phyloP scores from a whole-genome alignment of 2,888 invertebrate genomes.

The Theretra japonica region DNA sequence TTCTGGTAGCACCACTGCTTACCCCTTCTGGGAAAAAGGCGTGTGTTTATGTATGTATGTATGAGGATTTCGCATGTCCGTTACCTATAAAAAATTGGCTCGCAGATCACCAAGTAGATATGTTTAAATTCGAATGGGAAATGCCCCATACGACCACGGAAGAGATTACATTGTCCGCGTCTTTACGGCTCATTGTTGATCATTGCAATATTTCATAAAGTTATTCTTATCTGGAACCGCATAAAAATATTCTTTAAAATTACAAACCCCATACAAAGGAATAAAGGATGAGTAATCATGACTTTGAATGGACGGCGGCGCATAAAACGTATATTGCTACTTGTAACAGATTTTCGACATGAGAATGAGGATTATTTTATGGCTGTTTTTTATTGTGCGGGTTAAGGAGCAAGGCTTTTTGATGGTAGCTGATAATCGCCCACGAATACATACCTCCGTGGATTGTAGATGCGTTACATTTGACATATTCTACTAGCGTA shows the following conservation, averaged over 20 bases:
- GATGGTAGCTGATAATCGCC: not conserved
- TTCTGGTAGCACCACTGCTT: too few species aligned
- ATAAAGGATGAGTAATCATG: conserved; percentile 26
- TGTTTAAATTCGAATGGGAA: conserved; percentile 60
- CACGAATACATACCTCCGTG: not conserved
- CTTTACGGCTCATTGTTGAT: conserved; percentile 66
- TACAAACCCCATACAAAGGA: conserved; percentile 21
- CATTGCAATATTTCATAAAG: conserved; percentile 56
- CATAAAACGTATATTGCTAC: conserved; percentile 13
- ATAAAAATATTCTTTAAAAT: conserved; percentile 37
- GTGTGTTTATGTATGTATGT: too few species aligned
- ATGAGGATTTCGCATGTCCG: too few species aligned
- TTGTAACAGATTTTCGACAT: conserved; percentile 14
- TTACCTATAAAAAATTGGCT: conserved; percentile 41
- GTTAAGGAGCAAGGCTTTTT: not conserved
- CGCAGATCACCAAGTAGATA: conserved; percentile 59
- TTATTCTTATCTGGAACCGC: conserved; percentile 41
- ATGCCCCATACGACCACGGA: conserved; percentile 62
- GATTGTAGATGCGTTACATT: too few species aligned
- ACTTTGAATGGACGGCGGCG: conserved; percentile 4
- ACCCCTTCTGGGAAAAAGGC: too few species aligned
- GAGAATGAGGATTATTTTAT: conserved; percentile 3
- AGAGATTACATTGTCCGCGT: conserved; percentile 67
- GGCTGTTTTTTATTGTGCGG: not conserved
- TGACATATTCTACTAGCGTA: too few species aligned